phyloP scores from a whole-genome alignment of 2,797 vertebrate genomes.

The Geotria australis region DNA sequence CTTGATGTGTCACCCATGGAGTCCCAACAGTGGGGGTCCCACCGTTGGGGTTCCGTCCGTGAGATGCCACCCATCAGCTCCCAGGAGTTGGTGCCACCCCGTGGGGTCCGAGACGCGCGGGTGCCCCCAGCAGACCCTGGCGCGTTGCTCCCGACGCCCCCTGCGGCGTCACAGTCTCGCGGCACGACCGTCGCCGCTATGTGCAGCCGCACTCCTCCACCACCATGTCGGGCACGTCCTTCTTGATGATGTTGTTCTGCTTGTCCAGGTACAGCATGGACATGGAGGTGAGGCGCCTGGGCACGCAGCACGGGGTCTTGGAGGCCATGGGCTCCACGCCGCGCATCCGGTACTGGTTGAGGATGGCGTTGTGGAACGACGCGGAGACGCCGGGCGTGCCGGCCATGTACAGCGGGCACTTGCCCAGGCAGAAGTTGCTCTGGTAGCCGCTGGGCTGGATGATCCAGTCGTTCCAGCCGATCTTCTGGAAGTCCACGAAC shows the following conservation, averaged over 20 bases:
- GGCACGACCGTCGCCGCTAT: not conserved
- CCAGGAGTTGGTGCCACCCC: no score
- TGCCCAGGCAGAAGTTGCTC: not conserved
- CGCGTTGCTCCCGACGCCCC: no score
- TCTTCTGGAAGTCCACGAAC: not conserved
- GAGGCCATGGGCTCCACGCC: not conserved
- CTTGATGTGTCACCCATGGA: no score
- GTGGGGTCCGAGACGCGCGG: no score
- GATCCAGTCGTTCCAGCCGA: conserved; percentile 1
- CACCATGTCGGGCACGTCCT: conserved; percentile 1
- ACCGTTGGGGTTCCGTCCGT: no score
- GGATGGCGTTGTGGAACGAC: not conserved
- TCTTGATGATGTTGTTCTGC: not conserved
- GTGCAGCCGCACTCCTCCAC: not conserved
- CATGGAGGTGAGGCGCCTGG: not conserved
- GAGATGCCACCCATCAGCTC: no score
- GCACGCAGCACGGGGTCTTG: not conserved
- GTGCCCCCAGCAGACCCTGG: no score
- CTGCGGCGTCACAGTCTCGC: no score
- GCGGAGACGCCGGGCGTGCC: not conserved
- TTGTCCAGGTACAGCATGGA: not conserved
- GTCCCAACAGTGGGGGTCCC: no score
- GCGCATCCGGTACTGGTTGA: not conserved
- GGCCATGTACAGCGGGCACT: not conserved
- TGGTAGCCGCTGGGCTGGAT: not conserved